Conservation (phyloP, 2,888 invertebrate genomes). For the Eristalis pertinax region DNA sequence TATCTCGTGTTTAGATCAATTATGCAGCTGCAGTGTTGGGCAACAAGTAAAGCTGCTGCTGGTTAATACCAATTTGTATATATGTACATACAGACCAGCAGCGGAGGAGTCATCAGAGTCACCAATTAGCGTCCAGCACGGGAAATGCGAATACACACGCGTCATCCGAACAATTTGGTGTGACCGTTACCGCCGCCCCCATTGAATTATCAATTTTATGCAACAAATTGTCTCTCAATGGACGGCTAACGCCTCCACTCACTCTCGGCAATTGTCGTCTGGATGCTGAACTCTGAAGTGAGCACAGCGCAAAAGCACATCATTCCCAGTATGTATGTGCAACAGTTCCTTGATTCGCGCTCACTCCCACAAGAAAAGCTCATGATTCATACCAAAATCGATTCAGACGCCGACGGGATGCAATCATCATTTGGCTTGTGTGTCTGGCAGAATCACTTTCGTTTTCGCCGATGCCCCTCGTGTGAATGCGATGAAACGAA, state of each 20-base stretch:
- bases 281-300: not conserved
- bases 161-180: too few relatives aligned
- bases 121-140: too few relatives aligned
- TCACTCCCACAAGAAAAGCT: not conserved
- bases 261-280: too few relatives aligned
- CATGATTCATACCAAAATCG: not conserved
- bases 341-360: not conserved
- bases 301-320: not conserved
- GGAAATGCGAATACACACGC: too few relatives aligned
- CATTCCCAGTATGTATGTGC: not conserved
- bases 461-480: not conserved
- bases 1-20: not conserved
- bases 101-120: too few relatives aligned
- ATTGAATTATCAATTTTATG: too few relatives aligned
- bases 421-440: not conserved
- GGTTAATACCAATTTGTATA: not conserved
- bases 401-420: not conserved
- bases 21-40: not conserved
- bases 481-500: not conserved
- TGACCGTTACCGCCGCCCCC: too few relatives aligned
- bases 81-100: too few relatives aligned
- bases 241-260: too few relatives aligned
- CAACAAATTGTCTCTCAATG: too few relatives aligned
- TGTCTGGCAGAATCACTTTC: not conserved
- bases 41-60: not conserved